A percentile compares a stretch with the other conserved stretches of the same genome.
Conservation (phyloP, 2,113 vertebrate genomes). For the Rhabdornis inornatus region DNA sequence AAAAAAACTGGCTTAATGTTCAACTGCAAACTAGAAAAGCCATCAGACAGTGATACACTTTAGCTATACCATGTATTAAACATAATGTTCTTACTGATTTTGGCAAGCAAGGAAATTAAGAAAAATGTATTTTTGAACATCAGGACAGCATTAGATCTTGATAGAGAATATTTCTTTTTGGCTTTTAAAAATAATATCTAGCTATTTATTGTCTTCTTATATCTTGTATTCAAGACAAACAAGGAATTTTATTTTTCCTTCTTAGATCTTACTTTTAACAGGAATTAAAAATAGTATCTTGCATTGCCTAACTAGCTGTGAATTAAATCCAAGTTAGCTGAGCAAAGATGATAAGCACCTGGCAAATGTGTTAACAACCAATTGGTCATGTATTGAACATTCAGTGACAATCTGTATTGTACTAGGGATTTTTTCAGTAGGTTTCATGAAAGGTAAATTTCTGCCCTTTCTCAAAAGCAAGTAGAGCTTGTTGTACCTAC, state of each 20-base stretch:
- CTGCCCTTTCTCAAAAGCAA: neutral
- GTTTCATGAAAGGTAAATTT: neutral
- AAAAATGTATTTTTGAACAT: neutral
- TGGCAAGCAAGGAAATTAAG: neutral
- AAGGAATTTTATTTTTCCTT: neutral
- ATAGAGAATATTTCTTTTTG: neutral
- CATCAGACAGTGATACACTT: neutral
- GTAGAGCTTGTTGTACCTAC: neutral
- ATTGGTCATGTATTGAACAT: neutral
- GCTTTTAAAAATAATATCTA: neutral
- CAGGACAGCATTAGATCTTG: neutral
- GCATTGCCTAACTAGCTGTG: neutral
- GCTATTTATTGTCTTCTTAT: neutral
- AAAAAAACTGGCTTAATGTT: neutral
- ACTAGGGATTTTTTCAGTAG: neutral
- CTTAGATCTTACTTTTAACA: neutral
- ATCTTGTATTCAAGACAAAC: neutral
- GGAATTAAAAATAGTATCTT: neutral
- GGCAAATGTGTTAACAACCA: neutral
- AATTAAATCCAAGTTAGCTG: neutral
- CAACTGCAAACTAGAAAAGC: neutral
- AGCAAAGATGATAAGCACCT: neutral
- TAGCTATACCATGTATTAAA: neutral
- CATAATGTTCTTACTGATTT: neutral
- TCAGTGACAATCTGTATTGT: neutral